Base-by-base conservation (phyloP, 2,113 vertebrate genomes). In the Pleuronectes platessa region DNA sequence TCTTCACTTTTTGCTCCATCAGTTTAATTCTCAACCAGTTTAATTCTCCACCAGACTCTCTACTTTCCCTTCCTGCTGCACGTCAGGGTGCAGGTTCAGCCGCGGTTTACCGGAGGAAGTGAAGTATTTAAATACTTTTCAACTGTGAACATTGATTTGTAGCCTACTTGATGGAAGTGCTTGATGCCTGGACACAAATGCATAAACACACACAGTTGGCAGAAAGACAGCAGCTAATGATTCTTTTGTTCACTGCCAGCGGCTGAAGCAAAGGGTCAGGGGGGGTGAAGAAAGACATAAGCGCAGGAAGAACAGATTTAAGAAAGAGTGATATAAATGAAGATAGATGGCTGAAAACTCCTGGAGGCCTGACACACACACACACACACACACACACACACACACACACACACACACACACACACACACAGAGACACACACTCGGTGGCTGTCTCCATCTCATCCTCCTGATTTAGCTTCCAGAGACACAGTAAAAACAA, bases 121-220 rank as follows among this genome's bases (percentile, higher is more conserved):
- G 27, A 71, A 68, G 68, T 68, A 71, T 81, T 79, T 63, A 82
- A 81, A 74, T 51, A 42, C 67, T 60, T 65, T 53, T 45, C 54
- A 67, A 76, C 68, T 76, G 70, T 78, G 85, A 80, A 64, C 62
- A 74, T 64, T 67, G 75, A 84, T 84, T 79, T 77, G 74, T 75
- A 37, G 78, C 63, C 81, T 64, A 59, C 83, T 63, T 82, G 37
- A 70, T 12, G 42, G 21, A 71, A 77, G 66, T 69, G 74, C 64
- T 69, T 17, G 35, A 76, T 68, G 47, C 81, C 56, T 82, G 71
- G 54, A 68, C 20, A 63, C 45, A 83, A 23, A 69, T 8, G 13
- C 17, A 65, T 54, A 63, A 61, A 84, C 59, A 65, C 26, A 65
- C 26, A 62, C 27, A 51, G 75, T n/a, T 80, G 76, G 76, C 78